A percentile compares a stretch with the other conserved stretches of the same genome.
These are phyloP conservation scores for Cydia amplana DNA, from an alignment of 1,140 invertebrate species.

Conservation along the genomic window DNA sequence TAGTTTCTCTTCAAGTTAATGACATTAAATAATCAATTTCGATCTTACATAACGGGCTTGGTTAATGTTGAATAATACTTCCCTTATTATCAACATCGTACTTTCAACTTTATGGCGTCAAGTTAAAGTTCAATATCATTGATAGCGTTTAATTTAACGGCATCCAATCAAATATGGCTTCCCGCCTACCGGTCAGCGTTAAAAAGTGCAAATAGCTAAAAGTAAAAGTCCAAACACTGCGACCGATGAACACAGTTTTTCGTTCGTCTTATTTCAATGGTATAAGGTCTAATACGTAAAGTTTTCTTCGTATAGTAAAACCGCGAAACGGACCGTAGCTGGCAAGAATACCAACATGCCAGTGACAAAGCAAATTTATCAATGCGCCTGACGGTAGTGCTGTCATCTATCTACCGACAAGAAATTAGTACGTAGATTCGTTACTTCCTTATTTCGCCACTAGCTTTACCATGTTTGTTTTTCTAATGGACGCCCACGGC, in stretches of 20 bases:
- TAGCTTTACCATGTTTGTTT: neutral
- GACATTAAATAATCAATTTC: constrained; percentile 28
- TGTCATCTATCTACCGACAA: constrained; percentile 4
- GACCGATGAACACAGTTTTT: neutral
- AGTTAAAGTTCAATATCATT: neutral
- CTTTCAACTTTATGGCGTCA: neutral
- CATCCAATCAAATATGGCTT: constrained; percentile 16
- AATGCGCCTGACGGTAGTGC: neutral
- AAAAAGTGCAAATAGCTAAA: constrained; percentile 32
- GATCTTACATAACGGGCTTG: constrained; percentile 14
- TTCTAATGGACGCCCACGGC: constrained; percentile 20
- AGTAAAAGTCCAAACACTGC: constrained; percentile 30
- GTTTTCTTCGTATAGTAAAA: neutral
- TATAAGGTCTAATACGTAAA: neutral
- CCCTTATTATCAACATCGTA: constrained; percentile 1
- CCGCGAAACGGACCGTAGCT: constrained; percentile 16
- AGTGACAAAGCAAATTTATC: neutral
- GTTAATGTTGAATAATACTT: constrained; percentile 14
- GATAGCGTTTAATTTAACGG: neutral
- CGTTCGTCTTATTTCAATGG: neutral
- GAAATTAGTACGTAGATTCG: neutral
- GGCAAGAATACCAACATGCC: constrained; percentile 16
- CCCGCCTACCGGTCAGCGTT: constrained; percentile 16
- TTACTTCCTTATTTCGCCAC: neutral
- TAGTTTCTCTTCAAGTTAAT: constrained; percentile 8